Conservation (phyloP, 30 jellyfish, hydroid and myxozoan genomes). For the Catostylus mosaicus region DNA sequence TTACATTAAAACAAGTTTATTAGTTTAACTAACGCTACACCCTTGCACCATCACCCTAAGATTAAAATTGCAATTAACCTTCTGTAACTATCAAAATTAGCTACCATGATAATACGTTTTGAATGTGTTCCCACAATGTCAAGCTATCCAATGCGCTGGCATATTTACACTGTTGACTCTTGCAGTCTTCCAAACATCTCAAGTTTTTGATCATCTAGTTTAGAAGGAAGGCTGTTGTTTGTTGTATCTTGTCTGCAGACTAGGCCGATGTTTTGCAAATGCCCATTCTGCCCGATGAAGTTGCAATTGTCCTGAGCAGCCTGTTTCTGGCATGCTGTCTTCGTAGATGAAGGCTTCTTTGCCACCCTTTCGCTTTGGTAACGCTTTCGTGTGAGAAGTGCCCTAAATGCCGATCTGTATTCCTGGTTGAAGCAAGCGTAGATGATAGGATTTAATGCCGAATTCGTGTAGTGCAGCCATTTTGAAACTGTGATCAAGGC, state of each 20-base stretch:
- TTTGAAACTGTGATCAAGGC: conserved; percentile 68
- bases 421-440: conserved; percentile 81
- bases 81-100: no score
- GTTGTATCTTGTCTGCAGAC: background rate
- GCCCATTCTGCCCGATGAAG: background rate
- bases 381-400: conserved; percentile 52
- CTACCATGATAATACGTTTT: no score
- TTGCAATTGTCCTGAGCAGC: background rate
- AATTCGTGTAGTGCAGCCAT: conserved; percentile 89
- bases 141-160: no score
- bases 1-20: no score
- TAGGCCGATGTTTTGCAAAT: background rate
- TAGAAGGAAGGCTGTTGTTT: background rate
- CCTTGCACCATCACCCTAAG: no score
- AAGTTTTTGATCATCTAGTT: background rate
- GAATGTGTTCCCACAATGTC: no score
- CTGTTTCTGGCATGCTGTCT: background rate
- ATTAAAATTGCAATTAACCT: no score
- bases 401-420: conserved; percentile 74
- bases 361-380: conserved; percentile 16
- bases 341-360: background rate
- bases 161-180: background rate
- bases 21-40: no score
- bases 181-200: background rate
- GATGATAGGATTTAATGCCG: conserved; percentile 80